Base-by-base conservation (phyloP, 92 coral and sea anemone genomes). In the Anthopleura xanthogrammica region DNA sequence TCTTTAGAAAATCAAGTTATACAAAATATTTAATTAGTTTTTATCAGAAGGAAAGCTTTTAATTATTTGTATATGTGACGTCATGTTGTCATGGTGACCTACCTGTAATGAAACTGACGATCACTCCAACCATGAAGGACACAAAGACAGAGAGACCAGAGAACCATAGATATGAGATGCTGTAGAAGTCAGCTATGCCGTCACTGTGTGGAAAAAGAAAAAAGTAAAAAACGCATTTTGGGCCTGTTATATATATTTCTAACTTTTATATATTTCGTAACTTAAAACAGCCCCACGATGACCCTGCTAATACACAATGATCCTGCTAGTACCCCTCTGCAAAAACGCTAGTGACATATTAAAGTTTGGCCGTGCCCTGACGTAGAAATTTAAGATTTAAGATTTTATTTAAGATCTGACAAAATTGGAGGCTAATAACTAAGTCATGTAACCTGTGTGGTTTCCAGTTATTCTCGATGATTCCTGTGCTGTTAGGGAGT, bases 141-240 rank as follows among this genome's bases (percentile, higher is more conserved):
- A 94, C 92, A 12, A 90, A 73, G 1, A 91, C 86, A 2, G 97
- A 90, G 52, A 94, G 87, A 82, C 93, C 97, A 82, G 95, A 88
- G 89, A 93, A 86, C 98, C 98, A 95, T 56, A 95, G 83, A 88
- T 95, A 95, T 13, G 97, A 95, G 86, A 95, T 89, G 83, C 96
- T 94, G 82, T 92, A 94, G 81, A 95, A 90, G 55, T 92, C 92
- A 12, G 98, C 97, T 75, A 95, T 86, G 12, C 89, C 92, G 40
- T 89, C 85, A 75, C 97, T 90, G 12, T 17, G 5, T 62, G 29
- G 13, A 86, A 55, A 13, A 6, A 13, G 2, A 54, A 54, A 11
- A 54, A 12, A 54, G 13, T n/a, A n/a, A n/a, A n/a, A n/a, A n/a
- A n/a, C n/a, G n/a, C n/a, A n/a, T n/a, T n/a, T n/a, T n/a, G n/a